phyloP scores from a whole-genome alignment of 2,113 vertebrate genomes.

The Eira barbara region DNA sequence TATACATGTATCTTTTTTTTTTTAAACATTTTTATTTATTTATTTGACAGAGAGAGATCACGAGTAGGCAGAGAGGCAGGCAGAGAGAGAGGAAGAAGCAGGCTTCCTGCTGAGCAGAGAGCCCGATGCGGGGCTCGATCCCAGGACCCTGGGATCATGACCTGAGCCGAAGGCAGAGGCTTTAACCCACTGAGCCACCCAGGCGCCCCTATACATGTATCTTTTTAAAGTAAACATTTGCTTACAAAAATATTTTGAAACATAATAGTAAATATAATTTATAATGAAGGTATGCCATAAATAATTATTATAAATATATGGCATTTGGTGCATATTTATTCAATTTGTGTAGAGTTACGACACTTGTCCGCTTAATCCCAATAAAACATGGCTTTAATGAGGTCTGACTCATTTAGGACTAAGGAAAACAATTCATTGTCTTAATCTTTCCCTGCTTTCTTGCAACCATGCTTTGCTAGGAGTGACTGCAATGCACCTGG shows the following conservation, averaged over 20 bases:
- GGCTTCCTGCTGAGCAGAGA: too few species aligned
- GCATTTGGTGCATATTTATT: neutral
- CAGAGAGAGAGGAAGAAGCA: too few species aligned
- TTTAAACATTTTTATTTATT: too few species aligned
- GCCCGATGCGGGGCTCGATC: too few species aligned
- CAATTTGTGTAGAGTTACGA: neutral
- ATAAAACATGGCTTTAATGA: neutral
- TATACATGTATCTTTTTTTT: neutral
- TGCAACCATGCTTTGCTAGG: neutral
- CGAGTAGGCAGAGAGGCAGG: too few species aligned
- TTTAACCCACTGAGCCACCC: too few species aligned
- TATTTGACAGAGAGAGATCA: too few species aligned
- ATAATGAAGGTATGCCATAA: neutral
- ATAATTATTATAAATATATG: neutral
- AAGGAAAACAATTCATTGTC: neutral
- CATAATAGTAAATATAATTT: neutral
- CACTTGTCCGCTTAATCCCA: neutral
- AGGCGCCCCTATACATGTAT: neutral
- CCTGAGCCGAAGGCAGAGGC: too few species aligned
- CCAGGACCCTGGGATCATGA: too few species aligned
- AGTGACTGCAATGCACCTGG: neutral
- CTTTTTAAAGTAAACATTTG: neutral
- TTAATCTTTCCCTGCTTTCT: neutral
- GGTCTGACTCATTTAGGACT: neutral
- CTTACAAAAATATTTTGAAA: conserved; percentile 15